Conservation (phyloP, 2,888 invertebrate species). For the Archips xylosteana region DNA sequence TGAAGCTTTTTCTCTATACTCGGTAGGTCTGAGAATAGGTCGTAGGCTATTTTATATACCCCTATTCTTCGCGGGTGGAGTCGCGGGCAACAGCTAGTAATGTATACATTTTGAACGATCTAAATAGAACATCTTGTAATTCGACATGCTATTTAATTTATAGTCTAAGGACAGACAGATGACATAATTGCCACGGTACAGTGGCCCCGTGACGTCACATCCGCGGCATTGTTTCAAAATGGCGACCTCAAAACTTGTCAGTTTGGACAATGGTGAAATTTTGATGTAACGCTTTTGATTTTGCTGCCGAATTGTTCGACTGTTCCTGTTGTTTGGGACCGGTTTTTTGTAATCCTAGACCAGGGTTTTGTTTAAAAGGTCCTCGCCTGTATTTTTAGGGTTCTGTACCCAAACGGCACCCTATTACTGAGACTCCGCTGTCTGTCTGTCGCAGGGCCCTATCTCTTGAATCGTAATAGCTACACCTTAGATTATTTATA, state of each 20-base stretch:
- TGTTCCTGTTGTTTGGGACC: constrained; percentile 12
- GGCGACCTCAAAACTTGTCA: constrained; percentile 59
- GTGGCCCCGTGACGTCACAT: constrained; percentile 66
- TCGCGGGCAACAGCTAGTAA: too few relatives aligned
- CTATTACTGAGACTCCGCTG: too few relatives aligned
- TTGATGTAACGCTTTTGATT: constrained; percentile 55
- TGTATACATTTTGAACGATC: too few relatives aligned
- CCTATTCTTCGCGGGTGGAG: too few relatives aligned
- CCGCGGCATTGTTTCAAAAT: constrained; percentile 53
- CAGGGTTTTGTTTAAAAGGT: background rate
- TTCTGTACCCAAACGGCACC: too few relatives aligned
- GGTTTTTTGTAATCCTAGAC: constrained; percentile 1
- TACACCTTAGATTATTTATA: too few relatives aligned
- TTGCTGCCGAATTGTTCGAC: constrained; percentile 49
- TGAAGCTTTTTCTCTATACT: too few relatives aligned
- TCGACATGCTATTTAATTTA: constrained; percentile 24
- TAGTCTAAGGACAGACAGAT: constrained; percentile 23
- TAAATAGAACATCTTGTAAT: constrained; percentile 6
- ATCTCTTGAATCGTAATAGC: too few relatives aligned
- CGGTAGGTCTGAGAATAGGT: too few relatives aligned
- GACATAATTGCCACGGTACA: constrained; percentile 49
- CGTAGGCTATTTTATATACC: too few relatives aligned
- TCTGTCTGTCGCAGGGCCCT: too few relatives aligned
- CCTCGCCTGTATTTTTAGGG: too few relatives aligned
- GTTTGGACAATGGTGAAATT: constrained; percentile 60